phyloP scores from a whole-genome alignment of 30 jellyfish, hydroid and myxozoan species.

The Hydractinia symbiolongicarpus region DNA sequence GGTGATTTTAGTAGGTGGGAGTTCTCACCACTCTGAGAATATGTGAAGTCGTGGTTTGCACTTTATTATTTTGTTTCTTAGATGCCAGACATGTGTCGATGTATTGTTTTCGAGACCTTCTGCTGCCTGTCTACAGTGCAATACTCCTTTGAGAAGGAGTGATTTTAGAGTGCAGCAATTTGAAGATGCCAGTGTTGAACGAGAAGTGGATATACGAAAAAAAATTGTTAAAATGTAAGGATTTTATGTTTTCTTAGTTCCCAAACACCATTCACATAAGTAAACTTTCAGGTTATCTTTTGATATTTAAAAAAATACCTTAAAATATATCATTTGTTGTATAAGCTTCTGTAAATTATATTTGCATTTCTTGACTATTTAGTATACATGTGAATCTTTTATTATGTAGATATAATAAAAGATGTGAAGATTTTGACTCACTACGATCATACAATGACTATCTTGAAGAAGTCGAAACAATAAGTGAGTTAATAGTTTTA shows the following conservation, averaged over 20 bases:
- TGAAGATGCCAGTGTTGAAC: slow-evolving; percentile 86
- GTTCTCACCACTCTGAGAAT: too few species aligned
- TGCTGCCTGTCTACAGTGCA: slow-evolving; percentile 97
- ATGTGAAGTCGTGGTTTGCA: too few species aligned
- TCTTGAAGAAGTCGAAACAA: slow-evolving; percentile 82
- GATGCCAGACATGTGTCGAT: slow-evolving; percentile 95
- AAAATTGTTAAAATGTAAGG: slow-evolving; percentile 51
- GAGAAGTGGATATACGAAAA: slow-evolving; percentile 86
- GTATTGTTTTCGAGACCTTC: slow-evolving; percentile 93
- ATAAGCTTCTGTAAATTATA: not conserved
- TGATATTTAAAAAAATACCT: not conserved
- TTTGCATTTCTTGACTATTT: not conserved
- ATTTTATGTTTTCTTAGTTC: not conserved
- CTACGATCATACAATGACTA: slow-evolving; percentile 70
- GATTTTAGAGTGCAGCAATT: slow-evolving; percentile 87
- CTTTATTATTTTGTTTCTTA: not conserved
- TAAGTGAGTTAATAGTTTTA: slow-evolving; percentile 24
- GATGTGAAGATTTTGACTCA: slow-evolving; percentile 76
- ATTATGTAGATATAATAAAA: slow-evolving; percentile 51
- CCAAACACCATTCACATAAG: not conserved
- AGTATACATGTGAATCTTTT: not conserved
- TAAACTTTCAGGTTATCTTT: not conserved
- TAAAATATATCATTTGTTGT: too few species aligned
- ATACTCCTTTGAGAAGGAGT: slow-evolving; percentile 79
- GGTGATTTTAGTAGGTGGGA: too few species aligned